Percentiles rank a stretch among this genome's conserved stretches.
Evolutionary conservation across 1,140 invertebrate genomes (phyloP).

Genomic region (Alviniconcha marisindica): DNA sequence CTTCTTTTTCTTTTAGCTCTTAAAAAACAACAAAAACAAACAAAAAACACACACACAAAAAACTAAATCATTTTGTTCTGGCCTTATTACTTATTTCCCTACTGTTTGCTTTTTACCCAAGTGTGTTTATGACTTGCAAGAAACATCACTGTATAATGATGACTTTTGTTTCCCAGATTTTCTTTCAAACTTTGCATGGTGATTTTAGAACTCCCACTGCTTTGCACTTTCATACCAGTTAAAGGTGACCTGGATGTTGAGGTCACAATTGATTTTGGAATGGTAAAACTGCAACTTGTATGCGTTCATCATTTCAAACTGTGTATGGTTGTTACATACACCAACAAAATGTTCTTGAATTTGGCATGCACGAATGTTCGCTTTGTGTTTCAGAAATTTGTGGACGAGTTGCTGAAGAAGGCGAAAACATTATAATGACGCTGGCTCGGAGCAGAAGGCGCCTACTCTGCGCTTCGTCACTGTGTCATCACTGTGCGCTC

Average conservation of each 20-base stretch:
- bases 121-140: not conserved
- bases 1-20: not conserved
- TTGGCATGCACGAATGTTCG: too few species aligned
- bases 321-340: too few species aligned
- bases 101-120: not conserved
- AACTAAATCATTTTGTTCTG: not conserved
- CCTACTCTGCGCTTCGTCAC: not conserved
- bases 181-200: not conserved
- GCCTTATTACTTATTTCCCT: not conserved
- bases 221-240: too few species aligned
- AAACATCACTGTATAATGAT: not conserved
- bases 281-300: too few species aligned
- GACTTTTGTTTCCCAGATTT: not conserved
- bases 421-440: slow-evolving; percentile 29
- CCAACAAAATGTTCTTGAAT: too few species aligned
- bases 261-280: too few species aligned
- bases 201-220: not conserved
- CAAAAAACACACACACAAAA: not conserved
- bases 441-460: not conserved
- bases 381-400: slow-evolving; percentile 21
- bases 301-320: too few species aligned
- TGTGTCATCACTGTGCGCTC: not conserved
- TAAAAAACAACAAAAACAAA: not conserved
- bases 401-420: slow-evolving; percentile 32
- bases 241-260: too few species aligned